Base-by-base conservation (phyloP, 2,113 vertebrate genomes). In the Mesitornis unicolor region DNA sequence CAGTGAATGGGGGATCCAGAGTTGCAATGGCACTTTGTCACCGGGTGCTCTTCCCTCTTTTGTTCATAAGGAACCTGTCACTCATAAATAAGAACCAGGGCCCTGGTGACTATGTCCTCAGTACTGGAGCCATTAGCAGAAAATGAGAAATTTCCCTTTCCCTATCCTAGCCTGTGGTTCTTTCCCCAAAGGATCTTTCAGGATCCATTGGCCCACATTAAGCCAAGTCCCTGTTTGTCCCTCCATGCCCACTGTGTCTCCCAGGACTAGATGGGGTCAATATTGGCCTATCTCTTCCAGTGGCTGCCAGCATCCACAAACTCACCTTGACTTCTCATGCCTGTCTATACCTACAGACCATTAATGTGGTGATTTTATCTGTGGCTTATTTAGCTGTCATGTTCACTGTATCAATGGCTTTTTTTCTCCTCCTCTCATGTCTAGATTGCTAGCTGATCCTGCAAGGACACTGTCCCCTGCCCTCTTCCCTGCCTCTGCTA, bases 361-460 rank as follows among this genome's bases (percentile, higher is more conserved):
- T 78, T 67, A 45, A 80, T n/a, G 17, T 13, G 24, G 38, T 75
- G 12, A 25, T 79, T 75, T 77, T 88, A 65, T 31, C 16, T 76
- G 35, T 93, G 59, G 9, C 17, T 92, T 93, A 45, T 69, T 94
- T 51, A 60, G 35, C 43, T 93, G 20, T 87, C 45, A n/a, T 79
- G 57, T 82, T 21, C 33, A 12, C 48, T 13, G 20, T 90, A 64
- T 63, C 61, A 93, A 87, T 38, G 17, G 0, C 2, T 74, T 68
- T 93, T 65, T 94, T 91, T 65, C 69, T 95, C 47, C 71, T 94
- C 20, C 36, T 94, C 38, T 93, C 56, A 93, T 59, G 48, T 94
- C 60, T 79, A 96, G 97, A 82, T 71, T 89, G 21, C 36, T 93
- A 94, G 82, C 69, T 86, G 95, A 95, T 87, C 78, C 87, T 90